Evolutionary conservation across 2,888 invertebrate genomes (phyloP).

Genomic region (Agrochola lota): DNA sequence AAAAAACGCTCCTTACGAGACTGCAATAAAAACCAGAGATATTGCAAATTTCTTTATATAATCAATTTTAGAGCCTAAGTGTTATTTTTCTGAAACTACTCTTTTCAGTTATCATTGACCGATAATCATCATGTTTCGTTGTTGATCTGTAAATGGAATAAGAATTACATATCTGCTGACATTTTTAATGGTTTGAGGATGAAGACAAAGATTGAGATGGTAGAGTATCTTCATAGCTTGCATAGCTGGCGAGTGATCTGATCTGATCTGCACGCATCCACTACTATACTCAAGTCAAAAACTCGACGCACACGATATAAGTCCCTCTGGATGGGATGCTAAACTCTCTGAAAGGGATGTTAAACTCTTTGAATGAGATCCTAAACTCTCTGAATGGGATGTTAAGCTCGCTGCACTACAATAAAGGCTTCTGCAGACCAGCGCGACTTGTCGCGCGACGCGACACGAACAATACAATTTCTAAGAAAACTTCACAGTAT

Average conservation of each 20-base stretch:
- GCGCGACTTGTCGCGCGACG: too few species aligned
- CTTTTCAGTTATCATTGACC: conserved; percentile 18
- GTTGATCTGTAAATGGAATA: conserved; percentile 48
- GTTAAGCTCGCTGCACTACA: background rate
- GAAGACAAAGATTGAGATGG: background rate
- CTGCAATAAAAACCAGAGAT: conserved; percentile 36
- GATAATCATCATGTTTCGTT: conserved; percentile 34
- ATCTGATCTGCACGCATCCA: background rate
- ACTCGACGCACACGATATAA: background rate
- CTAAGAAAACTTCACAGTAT: too few species aligned
- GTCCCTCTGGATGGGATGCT: background rate
- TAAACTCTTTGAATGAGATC: background rate
- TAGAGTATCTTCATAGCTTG: background rate
- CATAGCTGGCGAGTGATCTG: background rate
- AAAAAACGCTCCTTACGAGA: background rate
- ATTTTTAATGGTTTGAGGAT: background rate
- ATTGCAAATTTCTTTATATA: conserved; percentile 6
- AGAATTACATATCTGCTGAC: background rate
- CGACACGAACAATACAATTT: too few species aligned
- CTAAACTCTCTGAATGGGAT: background rate
- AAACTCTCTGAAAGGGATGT: background rate
- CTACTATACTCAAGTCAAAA: background rate
- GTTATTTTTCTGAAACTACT: background rate
- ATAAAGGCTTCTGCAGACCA: too few species aligned
- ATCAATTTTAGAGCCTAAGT: conserved; percentile 9